These are phyloP conservation scores for Rhopilema esculentum DNA, from an alignment of 30 jellyfish, hydroid and myxozoan species.

Conservation along the genomic window DNA sequence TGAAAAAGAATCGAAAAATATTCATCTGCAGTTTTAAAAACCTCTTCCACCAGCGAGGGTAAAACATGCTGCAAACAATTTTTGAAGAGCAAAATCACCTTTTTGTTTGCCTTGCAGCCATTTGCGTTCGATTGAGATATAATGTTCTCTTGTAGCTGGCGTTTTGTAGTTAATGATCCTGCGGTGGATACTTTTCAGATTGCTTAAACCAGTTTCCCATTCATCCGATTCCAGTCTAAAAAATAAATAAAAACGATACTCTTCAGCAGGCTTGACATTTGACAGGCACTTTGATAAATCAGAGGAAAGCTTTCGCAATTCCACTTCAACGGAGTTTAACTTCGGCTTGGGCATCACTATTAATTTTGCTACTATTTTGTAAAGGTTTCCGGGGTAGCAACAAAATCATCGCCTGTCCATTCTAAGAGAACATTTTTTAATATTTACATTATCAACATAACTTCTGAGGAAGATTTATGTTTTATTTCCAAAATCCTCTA, in stretches of 20 bases:
- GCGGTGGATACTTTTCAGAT: conserved; percentile 69
- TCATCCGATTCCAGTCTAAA: conserved; percentile 84
- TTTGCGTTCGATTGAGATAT: conserved; percentile 83
- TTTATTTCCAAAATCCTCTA: conserved; percentile 71
- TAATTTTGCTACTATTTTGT: no score
- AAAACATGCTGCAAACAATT: background rate
- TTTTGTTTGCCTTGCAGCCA: conserved; percentile 82
- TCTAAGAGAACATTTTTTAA: no score
- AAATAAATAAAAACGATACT: no score
- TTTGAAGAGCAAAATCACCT: conserved; percentile 47
- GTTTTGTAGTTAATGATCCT: conserved; percentile 72
- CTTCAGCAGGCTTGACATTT: no score
- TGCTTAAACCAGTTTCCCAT: conserved; percentile 98
- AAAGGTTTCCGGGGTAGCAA: no score
- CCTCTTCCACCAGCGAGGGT: background rate
- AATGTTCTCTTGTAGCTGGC: conserved; percentile 86
- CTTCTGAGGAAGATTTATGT: conserved; percentile 80
- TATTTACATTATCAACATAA: background rate
- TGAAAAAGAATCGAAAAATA: no score
- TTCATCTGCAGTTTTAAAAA: background rate
- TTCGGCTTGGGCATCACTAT: no score
- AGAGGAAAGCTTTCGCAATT: no score
- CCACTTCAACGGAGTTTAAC: no score
- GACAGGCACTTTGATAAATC: no score
- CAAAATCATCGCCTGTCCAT: no score